A percentile compares a stretch with the other conserved stretches of the same genome.
These are phyloP conservation scores for Drosophila pseudoobscura DNA, from an alignment of 1,140 invertebrate genomes.

Conservation along the genomic window DNA sequence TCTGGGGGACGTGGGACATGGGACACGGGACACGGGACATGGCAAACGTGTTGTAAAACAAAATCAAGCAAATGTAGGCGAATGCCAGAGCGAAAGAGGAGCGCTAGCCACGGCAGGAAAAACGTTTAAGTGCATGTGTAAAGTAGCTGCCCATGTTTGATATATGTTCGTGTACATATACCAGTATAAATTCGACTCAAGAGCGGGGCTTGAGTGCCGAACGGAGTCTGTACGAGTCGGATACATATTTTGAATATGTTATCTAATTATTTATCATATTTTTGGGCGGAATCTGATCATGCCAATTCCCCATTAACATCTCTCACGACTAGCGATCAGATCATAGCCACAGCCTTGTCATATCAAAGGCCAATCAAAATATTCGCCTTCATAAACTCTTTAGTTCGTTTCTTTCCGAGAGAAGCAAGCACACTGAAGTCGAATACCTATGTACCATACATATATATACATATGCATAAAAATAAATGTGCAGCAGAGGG, in stretches of 20 bases:
- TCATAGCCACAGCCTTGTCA: too few species aligned
- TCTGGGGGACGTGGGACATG: neutral
- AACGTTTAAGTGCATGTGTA: constrained; percentile 75
- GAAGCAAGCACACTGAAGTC: too few species aligned
- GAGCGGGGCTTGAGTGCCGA: too few species aligned
- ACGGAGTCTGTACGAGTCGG: too few species aligned
- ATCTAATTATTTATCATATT: neutral
- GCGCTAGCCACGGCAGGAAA: constrained; percentile 28
- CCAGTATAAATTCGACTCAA: too few species aligned
- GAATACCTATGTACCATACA: too few species aligned
- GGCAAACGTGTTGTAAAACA: constrained; percentile 70
- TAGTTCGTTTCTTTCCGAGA: neutral
- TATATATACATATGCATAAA: constrained; percentile 13
- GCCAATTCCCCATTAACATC: too few species aligned
- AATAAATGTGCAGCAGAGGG: neutral
- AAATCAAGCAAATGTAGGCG: constrained; percentile 74
- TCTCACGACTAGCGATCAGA: too few species aligned
- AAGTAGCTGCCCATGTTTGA: constrained; percentile 54
- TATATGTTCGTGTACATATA: neutral
- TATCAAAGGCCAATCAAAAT: too few species aligned
- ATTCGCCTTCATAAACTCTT: too few species aligned
- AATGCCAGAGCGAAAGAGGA: constrained; percentile 40
- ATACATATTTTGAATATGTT: neutral
- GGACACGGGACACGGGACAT: constrained; percentile 29
- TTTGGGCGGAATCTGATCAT: too few species aligned